Base-by-base conservation (phyloP, 2,888 invertebrate genomes). In the Nemoura dubitans region DNA sequence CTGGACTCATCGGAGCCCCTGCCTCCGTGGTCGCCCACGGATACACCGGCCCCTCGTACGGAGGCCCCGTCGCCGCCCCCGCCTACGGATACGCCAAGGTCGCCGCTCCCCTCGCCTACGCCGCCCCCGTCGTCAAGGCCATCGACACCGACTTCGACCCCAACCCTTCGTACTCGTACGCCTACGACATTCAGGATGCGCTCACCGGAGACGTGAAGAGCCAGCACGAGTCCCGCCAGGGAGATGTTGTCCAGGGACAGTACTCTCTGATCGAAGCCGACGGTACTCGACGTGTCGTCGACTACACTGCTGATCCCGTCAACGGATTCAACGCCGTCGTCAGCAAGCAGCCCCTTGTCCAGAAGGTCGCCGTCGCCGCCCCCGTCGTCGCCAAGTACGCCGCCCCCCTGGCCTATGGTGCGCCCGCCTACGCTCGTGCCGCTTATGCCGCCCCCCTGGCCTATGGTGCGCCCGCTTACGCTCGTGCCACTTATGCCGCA, bases 311-410 rank as follows among this genome's bases (percentile, higher is more conserved):
- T 30, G 93, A 93, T 89, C 90, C 92, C 16, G 92, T 92, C 89
- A 92, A 90, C 87, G 93, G 93, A 86, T 93, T 93, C 90, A 92
- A 93, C 89, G 93, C 93, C 2, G 89, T 93, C 76, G 93, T 93
- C 0, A 91, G 91, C 81, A 28, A 85, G 30, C 77, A 78, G 77
- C 87, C 88, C 83, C 59, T 82, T 25, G 29, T 78, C 86, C 86
- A 86, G 26, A 86, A 83, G 29, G 83, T 83, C 26, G 81, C 87
- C 27, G 81, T 85, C 81, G 86, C 86, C 87, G 80, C 87, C 76
- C 78, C 87, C 30, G 36, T 36, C 36, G 84, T 84, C 78, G 76
- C 84, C 26, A 83, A 78, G 25, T 85, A 84, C 85, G 85, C 87
- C 83, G 86, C 88, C 86, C 86, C 43, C 26, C 76, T 59, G 7